Evolutionary conservation across 2,113 vertebrate species (phyloP).

Genomic region (Indri indri): DNA sequence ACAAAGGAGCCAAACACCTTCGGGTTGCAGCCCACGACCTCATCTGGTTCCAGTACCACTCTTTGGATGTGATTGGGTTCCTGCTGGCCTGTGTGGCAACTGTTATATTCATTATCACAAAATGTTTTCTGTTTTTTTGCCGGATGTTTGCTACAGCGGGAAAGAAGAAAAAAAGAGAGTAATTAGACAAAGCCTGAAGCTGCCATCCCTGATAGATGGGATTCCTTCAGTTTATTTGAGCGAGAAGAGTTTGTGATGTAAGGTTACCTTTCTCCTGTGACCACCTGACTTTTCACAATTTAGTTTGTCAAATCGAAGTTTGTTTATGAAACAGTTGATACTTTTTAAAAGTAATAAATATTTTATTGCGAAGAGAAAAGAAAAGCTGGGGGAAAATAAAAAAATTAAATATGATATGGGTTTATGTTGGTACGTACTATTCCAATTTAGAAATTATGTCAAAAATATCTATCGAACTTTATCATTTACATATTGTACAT

Average conservation of each 20-base stretch:
- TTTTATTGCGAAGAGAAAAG: not conserved
- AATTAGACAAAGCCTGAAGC: not conserved
- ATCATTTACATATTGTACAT: no score
- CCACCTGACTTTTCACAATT: not conserved
- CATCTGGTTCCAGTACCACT: conserved; percentile 89
- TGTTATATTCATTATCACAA: conserved; percentile 74
- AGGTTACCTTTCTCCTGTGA: not conserved
- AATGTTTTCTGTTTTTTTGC: conserved; percentile 83
- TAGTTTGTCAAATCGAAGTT: not conserved
- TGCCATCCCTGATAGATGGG: not conserved
- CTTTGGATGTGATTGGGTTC: no score
- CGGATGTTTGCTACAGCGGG: conserved; percentile 68
- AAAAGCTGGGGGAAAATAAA: not conserved
- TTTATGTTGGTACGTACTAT: not conserved
- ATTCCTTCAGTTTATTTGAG: not conserved
- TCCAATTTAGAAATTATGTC: not conserved
- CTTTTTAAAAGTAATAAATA: not conserved
- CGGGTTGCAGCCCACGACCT: conserved; percentile 87
- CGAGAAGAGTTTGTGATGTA: not conserved
- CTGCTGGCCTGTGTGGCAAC: conserved; percentile 65
- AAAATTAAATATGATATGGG: not conserved
- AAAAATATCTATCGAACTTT: not conserved
- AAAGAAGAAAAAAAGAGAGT: conserved; percentile 77
- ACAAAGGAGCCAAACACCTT: conserved; percentile 91
- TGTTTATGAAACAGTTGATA: not conserved